Base-by-base conservation (phyloP, 2,888 invertebrate genomes). In the Ectemnius lituratus region DNA sequence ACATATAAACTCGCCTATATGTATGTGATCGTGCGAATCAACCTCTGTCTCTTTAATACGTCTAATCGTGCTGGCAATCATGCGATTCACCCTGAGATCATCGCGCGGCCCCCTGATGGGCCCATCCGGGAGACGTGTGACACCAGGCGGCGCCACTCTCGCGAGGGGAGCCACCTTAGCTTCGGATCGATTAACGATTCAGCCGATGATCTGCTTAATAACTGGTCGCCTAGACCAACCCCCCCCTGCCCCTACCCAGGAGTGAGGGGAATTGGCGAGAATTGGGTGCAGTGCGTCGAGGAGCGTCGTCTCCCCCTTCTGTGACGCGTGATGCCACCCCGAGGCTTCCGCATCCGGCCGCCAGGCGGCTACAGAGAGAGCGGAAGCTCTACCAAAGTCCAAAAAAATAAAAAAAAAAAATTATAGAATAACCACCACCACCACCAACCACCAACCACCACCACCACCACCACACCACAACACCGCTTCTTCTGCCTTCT, bases 231-330 rank as follows among this genome's bases (percentile, higher is more conserved):
- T 52, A 52, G 52, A 80, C 23, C 23, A 3, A 23, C 23, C 23
- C 23, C 3, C 20, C 23, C 23, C 23, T 2, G 3, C 23, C 23
- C 23, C 23, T 23, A 72, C 76, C 79, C 79, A 81, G 83, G 82
- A 86, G 82, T 81, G 81, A 85, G 75, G 81, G 85, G 82, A 77
- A 78, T 72, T 70, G 62, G 65, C 63, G 4, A 56, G 56, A 71
- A 61, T 67, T 67, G 75, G 81, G 83, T 84, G 85, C 84, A 82
- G 80, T 73, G 83, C 78, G 82, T 78, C 81, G 79, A 81, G 81
- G 80, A 83, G 79, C 75, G 37, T 37, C 37, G 37, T 6, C 37
- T 23, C 37, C 8, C 71, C 71, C 76, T 70, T 67, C 72, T 67
- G 67, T 67, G 76, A 79, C 23, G 75, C 75, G 76, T 60, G 45